Evolutionary conservation across 92 coral and sea anemone genomes (phyloP).

Genomic region (Palythoa grandiflora): DNA sequence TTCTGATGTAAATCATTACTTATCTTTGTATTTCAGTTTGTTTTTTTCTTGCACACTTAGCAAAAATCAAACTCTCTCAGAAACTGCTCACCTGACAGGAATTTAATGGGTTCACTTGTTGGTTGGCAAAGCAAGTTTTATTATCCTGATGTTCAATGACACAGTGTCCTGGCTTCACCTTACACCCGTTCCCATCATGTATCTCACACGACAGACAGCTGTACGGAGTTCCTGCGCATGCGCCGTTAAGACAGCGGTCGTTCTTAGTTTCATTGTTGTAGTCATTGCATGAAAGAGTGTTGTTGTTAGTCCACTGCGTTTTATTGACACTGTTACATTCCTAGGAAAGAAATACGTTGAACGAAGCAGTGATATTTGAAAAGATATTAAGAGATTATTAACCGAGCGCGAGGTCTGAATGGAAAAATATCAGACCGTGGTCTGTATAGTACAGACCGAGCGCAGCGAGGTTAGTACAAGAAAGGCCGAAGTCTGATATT

Average conservation of each 20-base stretch:
- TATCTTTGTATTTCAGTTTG: too few relatives aligned
- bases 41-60: too few relatives aligned
- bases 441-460: too few relatives aligned
- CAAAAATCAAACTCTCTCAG: too few relatives aligned
- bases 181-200: constrained; percentile 67
- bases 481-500: too few relatives aligned
- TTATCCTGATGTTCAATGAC: constrained; percentile 50
- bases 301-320: constrained; percentile 67
- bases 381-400: too few relatives aligned
- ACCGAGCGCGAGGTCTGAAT: too few relatives aligned
- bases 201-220: constrained; percentile 79
- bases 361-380: too few relatives aligned
- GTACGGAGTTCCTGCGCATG: constrained; percentile 74
- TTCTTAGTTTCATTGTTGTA: constrained; percentile 64
- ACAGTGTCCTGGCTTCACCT: constrained; percentile 75
- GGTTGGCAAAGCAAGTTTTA: constrained; percentile 69
- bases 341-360: too few relatives aligned
- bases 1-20: too few relatives aligned
- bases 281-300: constrained; percentile 66
- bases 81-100: constrained; percentile 76
- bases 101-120: constrained; percentile 71
- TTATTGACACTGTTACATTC: constrained; percentile 39
- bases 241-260: constrained; percentile 72
- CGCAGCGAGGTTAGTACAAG: too few relatives aligned
- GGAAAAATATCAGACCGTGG: too few relatives aligned